These are phyloP conservation scores for Scelioninae gen. 2 DNA, from an alignment of 2,888 invertebrate species.

Conservation along the genomic window DNA sequence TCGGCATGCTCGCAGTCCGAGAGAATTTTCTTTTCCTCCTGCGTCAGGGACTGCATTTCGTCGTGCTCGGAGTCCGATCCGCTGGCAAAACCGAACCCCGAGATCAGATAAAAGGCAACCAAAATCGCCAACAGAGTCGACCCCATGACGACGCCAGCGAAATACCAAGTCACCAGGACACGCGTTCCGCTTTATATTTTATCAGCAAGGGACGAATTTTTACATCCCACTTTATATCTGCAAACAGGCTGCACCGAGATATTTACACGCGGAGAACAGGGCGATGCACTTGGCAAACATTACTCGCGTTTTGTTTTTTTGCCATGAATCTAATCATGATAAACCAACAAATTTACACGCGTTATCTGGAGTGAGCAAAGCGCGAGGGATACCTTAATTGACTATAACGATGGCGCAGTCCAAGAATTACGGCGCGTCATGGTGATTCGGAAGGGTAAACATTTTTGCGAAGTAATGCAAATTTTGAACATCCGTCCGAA, in stretches of 20 bases:
- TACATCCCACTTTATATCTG: slow-evolving; percentile 20
- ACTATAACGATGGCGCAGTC: background rate
- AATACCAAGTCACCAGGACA: slow-evolving; percentile 13
- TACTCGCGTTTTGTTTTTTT: slow-evolving; percentile 43
- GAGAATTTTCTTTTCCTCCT: slow-evolving; percentile 62
- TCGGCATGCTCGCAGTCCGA: slow-evolving; percentile 68
- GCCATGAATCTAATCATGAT: slow-evolving; percentile 29
- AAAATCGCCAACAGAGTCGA: slow-evolving; percentile 23
- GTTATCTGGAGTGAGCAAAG: slow-evolving; percentile 45
- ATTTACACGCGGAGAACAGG: slow-evolving; percentile 30
- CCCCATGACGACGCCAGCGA: slow-evolving; percentile 22
- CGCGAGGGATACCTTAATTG: slow-evolving; percentile 18
- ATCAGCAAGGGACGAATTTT: slow-evolving; percentile 20
- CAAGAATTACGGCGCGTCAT: background rate
- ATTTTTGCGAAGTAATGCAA: slow-evolving; percentile 7
- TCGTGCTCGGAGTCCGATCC: slow-evolving; percentile 10
- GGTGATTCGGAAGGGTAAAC: background rate
- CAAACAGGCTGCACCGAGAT: slow-evolving; percentile 37
- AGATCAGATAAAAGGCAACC: slow-evolving; percentile 2
- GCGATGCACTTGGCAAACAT: slow-evolving; percentile 50
- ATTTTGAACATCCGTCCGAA: background rate
- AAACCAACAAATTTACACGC: slow-evolving; percentile 50
- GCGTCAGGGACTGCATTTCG: slow-evolving; percentile 36
- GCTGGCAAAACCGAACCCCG: background rate
- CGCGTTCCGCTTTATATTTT: slow-evolving; percentile 63